A percentile compares a stretch with the other conserved stretches of the same genome.
phyloP scores from a whole-genome alignment of 2,797 vertebrate genomes.

The Simalia tracyae region DNA sequence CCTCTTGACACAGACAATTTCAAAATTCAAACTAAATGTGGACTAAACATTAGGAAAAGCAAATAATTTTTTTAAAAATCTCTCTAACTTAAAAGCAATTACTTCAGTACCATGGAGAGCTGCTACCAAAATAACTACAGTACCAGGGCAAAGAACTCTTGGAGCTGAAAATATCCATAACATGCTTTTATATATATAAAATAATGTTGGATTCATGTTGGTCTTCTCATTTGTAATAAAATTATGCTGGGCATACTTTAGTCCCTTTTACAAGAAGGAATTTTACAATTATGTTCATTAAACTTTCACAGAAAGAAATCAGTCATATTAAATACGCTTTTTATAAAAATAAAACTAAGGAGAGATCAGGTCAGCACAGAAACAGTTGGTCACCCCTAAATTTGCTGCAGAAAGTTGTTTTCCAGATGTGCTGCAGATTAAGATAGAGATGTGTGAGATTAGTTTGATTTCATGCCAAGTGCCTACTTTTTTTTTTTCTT shows the following conservation, averaged over 20 bases:
- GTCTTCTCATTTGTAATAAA: not conserved
- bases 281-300: not conserved
- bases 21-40: not conserved
- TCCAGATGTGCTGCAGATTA: slow-evolving; percentile 10
- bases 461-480: slow-evolving; percentile 46
- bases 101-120: slow-evolving; percentile 33
- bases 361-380: not conserved
- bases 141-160: not conserved
- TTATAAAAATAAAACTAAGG: not conserved
- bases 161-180: not conserved
- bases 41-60: not conserved
- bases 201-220: not conserved
- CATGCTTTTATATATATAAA: not conserved
- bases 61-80: not conserved
- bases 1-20: not conserved
- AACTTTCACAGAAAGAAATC: not conserved
- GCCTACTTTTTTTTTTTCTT: slow-evolving; percentile 49
- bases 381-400: not conserved
- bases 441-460: slow-evolving; percentile 41
- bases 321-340: not conserved
- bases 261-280: not conserved
- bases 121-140: not conserved
- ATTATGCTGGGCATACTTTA: not conserved
- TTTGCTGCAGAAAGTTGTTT: slow-evolving; percentile 9
- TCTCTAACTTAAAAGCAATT: not conserved